Conservation (phyloP, 2,113 vertebrate species). For the Catharus bicknelli region DNA sequence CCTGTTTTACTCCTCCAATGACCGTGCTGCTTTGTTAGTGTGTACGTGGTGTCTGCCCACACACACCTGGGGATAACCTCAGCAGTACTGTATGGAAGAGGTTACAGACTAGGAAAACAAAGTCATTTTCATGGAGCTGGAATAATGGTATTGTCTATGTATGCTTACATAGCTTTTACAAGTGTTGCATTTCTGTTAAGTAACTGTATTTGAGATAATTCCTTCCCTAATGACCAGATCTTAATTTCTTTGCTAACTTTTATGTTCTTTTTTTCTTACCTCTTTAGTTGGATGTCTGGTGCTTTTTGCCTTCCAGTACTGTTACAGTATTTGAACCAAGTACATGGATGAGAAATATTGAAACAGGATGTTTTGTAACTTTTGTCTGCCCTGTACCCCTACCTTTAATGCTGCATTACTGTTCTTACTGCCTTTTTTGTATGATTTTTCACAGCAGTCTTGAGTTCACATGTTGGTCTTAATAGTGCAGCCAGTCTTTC, state of each 20-base stretch:
- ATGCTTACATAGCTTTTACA: background rate
- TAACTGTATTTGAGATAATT: constrained; percentile 20
- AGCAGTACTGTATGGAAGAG: background rate
- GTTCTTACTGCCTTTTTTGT: background rate
- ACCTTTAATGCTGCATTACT: background rate
- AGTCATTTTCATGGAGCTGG: background rate
- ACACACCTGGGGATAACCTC: background rate
- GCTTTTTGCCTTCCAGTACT: background rate
- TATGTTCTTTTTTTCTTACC: background rate
- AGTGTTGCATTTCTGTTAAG: background rate
- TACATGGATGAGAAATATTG: background rate
- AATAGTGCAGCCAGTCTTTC: background rate
- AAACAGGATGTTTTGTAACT: background rate
- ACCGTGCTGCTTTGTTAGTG: background rate
- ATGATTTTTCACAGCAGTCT: background rate
- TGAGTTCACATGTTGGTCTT: background rate
- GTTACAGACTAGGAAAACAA: background rate
- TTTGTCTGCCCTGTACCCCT: background rate
- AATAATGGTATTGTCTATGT: background rate
- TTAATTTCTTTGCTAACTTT: background rate
- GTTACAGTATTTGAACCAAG: background rate
- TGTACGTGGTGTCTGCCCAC: background rate
- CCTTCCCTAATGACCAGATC: background rate
- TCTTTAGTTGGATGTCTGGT: background rate
- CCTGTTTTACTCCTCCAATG: background rate